Evolutionary conservation across 23 tunicate genomes (phyloP).

Genomic region (Ciona savignyi): DNA sequence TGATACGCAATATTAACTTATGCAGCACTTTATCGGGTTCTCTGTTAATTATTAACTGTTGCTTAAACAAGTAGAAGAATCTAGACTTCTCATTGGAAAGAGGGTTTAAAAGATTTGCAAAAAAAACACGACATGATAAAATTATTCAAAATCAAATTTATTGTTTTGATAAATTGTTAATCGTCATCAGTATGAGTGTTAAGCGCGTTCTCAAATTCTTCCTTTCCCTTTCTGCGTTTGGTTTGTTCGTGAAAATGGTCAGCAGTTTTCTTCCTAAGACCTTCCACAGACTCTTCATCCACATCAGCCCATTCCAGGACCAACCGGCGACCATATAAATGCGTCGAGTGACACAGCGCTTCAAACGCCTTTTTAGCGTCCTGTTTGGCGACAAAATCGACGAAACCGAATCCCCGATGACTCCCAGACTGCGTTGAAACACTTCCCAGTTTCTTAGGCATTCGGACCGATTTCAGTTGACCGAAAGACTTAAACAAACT

Average conservation of each 20-base stretch:
- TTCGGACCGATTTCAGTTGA: conserved; percentile 73
- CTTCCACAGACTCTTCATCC: conserved; percentile 47
- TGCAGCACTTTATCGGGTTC: too few relatives aligned
- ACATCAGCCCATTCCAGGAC: conserved; percentile 99
- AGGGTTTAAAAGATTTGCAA: too few relatives aligned
- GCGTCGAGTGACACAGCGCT: conserved; percentile 84
- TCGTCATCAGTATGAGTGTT: neutral
- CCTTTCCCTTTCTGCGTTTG: conserved; percentile 2
- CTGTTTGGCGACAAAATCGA: conserved; percentile 70
- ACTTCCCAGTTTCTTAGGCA: conserved; percentile 66
- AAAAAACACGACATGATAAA: too few relatives aligned
- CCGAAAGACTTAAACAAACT: conserved; percentile 90
- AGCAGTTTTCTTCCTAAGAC: conserved; percentile 49
- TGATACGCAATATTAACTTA: too few relatives aligned
- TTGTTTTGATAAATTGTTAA: neutral
- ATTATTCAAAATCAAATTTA: too few relatives aligned
- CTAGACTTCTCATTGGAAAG: too few relatives aligned
- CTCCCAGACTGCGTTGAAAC: conserved; percentile 39
- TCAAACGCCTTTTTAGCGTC: conserved; percentile 92
- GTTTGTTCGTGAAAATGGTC: conserved; percentile 21
- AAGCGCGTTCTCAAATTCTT: conserved; percentile 5
- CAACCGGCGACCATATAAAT: conserved; percentile 91
- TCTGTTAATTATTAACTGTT: too few relatives aligned
- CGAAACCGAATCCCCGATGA: conserved; percentile 96
- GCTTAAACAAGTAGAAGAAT: too few relatives aligned